Percentiles rank a stretch among this genome's conserved stretches.
Conservation (phyloP, 2,113 vertebrate genomes). For the Cygnus atratus region DNA sequence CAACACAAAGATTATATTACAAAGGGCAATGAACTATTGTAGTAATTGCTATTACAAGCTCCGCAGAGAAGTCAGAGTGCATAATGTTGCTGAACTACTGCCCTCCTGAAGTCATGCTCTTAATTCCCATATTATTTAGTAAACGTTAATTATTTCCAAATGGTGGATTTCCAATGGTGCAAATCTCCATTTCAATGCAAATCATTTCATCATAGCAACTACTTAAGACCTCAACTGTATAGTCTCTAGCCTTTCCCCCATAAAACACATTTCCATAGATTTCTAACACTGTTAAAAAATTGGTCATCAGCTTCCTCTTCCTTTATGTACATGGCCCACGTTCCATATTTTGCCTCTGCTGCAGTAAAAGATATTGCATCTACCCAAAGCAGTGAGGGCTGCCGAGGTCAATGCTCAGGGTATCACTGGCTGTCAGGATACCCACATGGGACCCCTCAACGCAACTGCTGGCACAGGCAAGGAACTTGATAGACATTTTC, state of each 20-base stretch:
- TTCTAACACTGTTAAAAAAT: neutral
- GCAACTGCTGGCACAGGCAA: neutral
- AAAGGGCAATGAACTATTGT: constrained; percentile 22
- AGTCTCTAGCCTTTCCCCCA: neutral
- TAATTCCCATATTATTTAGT: constrained; percentile 37
- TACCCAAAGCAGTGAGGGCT: neutral
- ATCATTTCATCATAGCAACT: neutral
- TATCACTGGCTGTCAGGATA: neutral
- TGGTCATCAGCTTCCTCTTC: neutral
- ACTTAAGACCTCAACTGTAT: neutral
- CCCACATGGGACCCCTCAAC: neutral
- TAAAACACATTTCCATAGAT: neutral
- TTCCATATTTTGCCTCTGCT: neutral
- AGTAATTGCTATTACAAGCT: neutral
- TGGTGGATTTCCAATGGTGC: neutral
- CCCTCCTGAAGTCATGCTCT: neutral
- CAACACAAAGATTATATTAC: constrained; percentile 8
- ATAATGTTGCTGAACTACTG: neutral
- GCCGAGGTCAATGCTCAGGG: neutral
- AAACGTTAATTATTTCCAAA: constrained; percentile 24
- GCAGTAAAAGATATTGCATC: neutral
- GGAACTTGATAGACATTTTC: neutral
- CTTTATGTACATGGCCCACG: neutral
- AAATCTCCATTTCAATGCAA: neutral
- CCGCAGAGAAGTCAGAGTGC: neutral